These are phyloP conservation scores for Galerucella pusilla DNA, from an alignment of 2,888 invertebrate species.

Conservation along the genomic window DNA sequence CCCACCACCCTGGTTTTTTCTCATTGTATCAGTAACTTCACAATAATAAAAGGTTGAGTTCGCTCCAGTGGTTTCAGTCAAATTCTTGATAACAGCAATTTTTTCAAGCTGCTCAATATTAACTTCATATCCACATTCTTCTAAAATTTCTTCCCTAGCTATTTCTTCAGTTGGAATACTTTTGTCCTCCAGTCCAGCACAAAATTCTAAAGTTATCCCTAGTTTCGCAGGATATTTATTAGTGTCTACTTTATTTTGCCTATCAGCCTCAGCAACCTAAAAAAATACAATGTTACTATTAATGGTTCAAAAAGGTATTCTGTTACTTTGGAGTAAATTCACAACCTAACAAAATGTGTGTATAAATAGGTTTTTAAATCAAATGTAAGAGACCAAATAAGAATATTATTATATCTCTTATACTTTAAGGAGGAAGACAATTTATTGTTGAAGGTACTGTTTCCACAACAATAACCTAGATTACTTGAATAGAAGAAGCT, in stretches of 20 bases:
- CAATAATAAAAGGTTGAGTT: constrained; percentile 85
- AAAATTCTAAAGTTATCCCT: constrained; percentile 88
- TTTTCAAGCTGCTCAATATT: constrained; percentile 71
- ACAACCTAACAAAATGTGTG: too few relatives aligned
- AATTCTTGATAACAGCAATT: constrained; percentile 78
- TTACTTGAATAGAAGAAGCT: too few relatives aligned
- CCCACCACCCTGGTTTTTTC: constrained; percentile 80
- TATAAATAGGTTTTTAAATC: too few relatives aligned
- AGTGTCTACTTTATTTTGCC: constrained; percentile 68
- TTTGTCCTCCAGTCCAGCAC: constrained; percentile 94
- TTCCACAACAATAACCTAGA: too few relatives aligned
- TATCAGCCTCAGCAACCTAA: constrained; percentile 62
- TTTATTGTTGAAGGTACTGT: too few relatives aligned
- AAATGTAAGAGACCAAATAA: too few relatives aligned
- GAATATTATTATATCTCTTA: too few relatives aligned
- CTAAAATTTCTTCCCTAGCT: constrained; percentile 85
- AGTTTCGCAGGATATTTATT: constrained; percentile 73
- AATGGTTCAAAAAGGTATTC: too few relatives aligned
- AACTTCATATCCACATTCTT: constrained; percentile 94
- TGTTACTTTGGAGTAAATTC: too few relatives aligned
- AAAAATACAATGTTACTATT: background rate
- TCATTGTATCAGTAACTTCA: constrained; percentile 86
- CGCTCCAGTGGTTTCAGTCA: constrained; percentile 81
- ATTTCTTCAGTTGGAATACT: constrained; percentile 75
- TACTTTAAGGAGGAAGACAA: too few relatives aligned